Evolutionary conservation across 1,140 invertebrate species (phyloP).

Genomic region (Drosophila biarmipes): DNA sequence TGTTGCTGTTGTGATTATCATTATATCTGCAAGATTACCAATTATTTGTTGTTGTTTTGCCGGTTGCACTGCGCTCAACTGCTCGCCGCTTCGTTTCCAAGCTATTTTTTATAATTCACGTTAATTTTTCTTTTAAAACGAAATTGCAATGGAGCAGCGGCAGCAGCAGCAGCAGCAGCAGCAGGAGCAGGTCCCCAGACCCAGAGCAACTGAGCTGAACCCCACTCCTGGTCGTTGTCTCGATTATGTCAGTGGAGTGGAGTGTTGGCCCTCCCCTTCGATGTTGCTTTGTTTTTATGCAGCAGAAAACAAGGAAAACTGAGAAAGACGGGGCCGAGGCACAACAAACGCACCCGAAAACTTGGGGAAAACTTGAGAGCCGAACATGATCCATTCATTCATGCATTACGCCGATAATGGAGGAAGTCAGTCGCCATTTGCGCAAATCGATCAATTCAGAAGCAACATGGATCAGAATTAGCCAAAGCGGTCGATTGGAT

Average conservation of each 20-base stretch:
- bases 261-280: conserved; percentile 77
- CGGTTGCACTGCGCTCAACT: conserved; percentile 23
- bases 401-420: conserved; percentile 23
- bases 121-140: conserved; percentile 81
- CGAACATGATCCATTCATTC: conserved; percentile 48
- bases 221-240: conserved; percentile 69
- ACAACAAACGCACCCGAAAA: conserved; percentile 1
- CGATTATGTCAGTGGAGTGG: conserved; percentile 80
- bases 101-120: conserved; percentile 81
- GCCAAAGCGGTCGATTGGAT: not conserved
- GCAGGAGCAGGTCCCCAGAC: conserved; percentile 26
- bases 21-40: conserved; percentile 80
- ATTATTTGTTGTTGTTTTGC: conserved; percentile 60
- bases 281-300: conserved; percentile 47
- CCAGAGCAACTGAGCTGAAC: not conserved
- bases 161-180: conserved; percentile 24
- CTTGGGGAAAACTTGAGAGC: conserved; percentile 16
- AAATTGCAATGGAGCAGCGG: conserved; percentile 63
- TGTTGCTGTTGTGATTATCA: conserved; percentile 77
- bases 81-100: conserved; percentile 52
- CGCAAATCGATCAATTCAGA: conserved; percentile 35
- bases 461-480: conserved; percentile 11
- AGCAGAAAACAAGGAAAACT: conserved; percentile 16
- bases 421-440: conserved; percentile 43
- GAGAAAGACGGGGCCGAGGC: not conserved